phyloP scores from a whole-genome alignment of 2,888 invertebrate species.

The Spatulosminthurus flaviceps region DNA sequence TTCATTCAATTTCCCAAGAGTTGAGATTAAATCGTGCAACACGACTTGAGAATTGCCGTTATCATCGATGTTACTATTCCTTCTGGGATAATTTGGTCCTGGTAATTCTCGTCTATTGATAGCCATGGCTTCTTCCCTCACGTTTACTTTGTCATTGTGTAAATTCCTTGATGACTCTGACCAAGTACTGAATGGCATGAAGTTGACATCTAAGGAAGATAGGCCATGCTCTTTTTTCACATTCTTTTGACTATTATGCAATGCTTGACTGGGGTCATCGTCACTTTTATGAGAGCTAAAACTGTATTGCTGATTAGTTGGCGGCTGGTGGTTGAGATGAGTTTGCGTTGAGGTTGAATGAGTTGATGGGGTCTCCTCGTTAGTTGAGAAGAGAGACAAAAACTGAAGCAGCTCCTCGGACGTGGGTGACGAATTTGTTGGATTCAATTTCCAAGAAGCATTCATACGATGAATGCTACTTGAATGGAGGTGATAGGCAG shows the following conservation, averaged over 20 bases:
- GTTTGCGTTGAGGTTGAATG: slow-evolving; percentile 13
- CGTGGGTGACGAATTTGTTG: slow-evolving; percentile 53
- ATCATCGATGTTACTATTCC: slow-evolving; percentile 18
- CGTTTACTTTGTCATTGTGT: slow-evolving; percentile 7
- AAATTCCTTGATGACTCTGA: slow-evolving; percentile 57
- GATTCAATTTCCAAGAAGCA: slow-evolving; percentile 62
- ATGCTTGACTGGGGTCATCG: slow-evolving; percentile 15
- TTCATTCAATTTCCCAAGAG: slow-evolving; percentile 53
- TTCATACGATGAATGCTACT: slow-evolving; percentile 63
- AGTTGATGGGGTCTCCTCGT: slow-evolving; percentile 32
- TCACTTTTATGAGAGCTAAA: slow-evolving; percentile 18
- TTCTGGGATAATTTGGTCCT: background rate
- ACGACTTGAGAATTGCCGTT: slow-evolving; percentile 51
- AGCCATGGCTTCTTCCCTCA: slow-evolving; percentile 13
- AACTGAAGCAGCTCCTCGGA: slow-evolving; percentile 59
- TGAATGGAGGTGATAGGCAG: slow-evolving; percentile 60
- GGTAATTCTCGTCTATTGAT: background rate
- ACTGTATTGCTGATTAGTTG: slow-evolving; percentile 1
- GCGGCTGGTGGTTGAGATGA: background rate
- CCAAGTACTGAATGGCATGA: slow-evolving; percentile 59
- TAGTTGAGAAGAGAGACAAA: slow-evolving; percentile 56
- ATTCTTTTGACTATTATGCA: slow-evolving; percentile 15
- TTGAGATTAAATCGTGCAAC: slow-evolving; percentile 60
- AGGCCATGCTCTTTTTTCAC: background rate
- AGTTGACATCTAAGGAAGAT: slow-evolving; percentile 21